A percentile compares a stretch with the other conserved stretches of the same genome.
phyloP scores from a whole-genome alignment of 2,888 invertebrate genomes.

The Cistogaster globosa region DNA sequence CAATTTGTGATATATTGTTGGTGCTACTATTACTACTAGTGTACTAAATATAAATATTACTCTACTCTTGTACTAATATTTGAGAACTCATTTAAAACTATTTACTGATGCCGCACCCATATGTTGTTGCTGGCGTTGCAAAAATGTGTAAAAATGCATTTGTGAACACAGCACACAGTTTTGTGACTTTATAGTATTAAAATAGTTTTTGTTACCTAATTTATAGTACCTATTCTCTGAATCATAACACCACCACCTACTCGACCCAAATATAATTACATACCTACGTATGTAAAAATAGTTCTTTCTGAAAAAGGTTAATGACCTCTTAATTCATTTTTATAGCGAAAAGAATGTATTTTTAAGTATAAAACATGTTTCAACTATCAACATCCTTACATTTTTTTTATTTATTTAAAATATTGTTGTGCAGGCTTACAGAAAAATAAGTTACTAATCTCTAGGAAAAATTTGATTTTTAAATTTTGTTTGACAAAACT shows the following conservation, averaged over 20 bases:
- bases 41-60: conserved; percentile 5
- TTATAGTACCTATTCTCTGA: not conserved
- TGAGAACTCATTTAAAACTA: conserved; percentile 12
- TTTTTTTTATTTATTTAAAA: not conserved
- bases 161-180: conserved; percentile 11
- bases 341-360: too few relatives aligned
- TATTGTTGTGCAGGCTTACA: conserved; percentile 31
- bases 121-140: conserved; percentile 28
- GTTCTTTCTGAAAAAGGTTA: not conserved
- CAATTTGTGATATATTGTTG: conserved; percentile 30
- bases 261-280: conserved; percentile 58
- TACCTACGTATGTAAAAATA: not conserved
- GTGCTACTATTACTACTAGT: not conserved
- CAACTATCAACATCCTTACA: not conserved
- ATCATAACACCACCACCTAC: conserved; percentile 53
- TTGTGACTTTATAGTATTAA: not conserved
- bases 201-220: not conserved
- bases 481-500: not conserved
- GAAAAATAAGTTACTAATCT: conserved; percentile 24
- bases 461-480: too few relatives aligned
- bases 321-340: conserved; percentile 35
- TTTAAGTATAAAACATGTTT: too few relatives aligned
- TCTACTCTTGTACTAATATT: not conserved
- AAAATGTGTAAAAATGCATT: conserved; percentile 1
- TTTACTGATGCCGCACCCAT: conserved; percentile 60